Base-by-base conservation (phyloP, 2,113 vertebrate genomes). In the Mormyrus lacerda region DNA sequence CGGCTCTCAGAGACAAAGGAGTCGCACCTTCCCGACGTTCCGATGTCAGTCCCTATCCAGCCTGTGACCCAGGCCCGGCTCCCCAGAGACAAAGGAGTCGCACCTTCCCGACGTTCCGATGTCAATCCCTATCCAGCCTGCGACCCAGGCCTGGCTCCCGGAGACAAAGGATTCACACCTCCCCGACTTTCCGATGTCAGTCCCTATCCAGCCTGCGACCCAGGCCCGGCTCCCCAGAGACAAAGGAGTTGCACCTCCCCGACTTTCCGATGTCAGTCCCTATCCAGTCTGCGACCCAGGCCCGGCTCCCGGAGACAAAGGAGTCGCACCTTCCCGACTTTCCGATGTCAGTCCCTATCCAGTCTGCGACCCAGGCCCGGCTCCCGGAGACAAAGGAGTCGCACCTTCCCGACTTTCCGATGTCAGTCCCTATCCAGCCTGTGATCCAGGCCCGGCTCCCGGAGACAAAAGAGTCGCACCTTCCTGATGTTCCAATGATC, bases 151-250 rank as follows among this genome's bases (percentile, higher is more conserved):
- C 90, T 92, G 17, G 90, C 95, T 96, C 94, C 93, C 95, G 91
- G 94, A 95, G 95, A 96, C 95, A 95, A 95, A 95, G 85, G 89
- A 91, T 91, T 95, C 93, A 93, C 95, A 95, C 95, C 96, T 96
- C n/a, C 61, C 8, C n/a, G 3, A 10, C 27, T 1, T 65, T 27
- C n/a, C 3, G 3, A 27, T 65, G 61, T n/a, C n/a, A n/a, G n/a
- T n/a, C n/a, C n/a, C n/a, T n/a, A n/a, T n/a, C n/a, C n/a, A n/a
- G n/a, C n/a, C n/a, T n/a, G n/a, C n/a, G n/a, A n/a, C n/a, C 92
- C 96, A 7, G 19, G 17, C 0, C 53, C 96, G 13, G 90, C 94
- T 96, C 94, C 93, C 90, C 95, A 91, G 94, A 95, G 95, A 96
- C 95, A 95, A 95, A 95, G 86, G 89, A 91, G 91, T 95, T 93